Evolutionary conservation across 2,113 vertebrate genomes (phyloP).

Genomic region (Saccopteryx leptura): DNA sequence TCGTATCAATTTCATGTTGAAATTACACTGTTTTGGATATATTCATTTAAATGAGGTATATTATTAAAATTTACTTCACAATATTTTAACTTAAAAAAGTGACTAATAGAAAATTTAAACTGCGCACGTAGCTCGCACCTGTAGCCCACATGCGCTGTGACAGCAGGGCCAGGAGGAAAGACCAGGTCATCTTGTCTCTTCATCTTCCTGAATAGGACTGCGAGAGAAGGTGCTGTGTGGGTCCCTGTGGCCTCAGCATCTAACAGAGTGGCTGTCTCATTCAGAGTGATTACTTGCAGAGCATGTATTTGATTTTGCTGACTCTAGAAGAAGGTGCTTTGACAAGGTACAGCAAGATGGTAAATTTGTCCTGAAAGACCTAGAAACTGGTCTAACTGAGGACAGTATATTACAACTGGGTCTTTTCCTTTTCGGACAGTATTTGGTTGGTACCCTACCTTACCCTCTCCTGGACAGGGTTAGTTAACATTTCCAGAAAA

Average conservation of each 20-base stretch:
- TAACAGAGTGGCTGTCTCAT: no score
- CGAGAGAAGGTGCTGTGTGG: neutral
- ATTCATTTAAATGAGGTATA: neutral
- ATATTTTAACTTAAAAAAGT: neutral
- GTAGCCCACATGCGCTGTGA: neutral
- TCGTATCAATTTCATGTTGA: neutral
- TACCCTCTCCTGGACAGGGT: neutral
- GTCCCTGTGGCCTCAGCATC: neutral
- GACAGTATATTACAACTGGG: neutral
- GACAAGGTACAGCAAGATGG: neutral
- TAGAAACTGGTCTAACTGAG: neutral
- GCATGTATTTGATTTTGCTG: neutral
- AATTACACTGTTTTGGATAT: neutral
- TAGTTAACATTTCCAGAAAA: conserved; percentile 30
- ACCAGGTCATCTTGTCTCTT: neutral
- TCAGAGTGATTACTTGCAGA: neutral
- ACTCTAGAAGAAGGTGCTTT: neutral
- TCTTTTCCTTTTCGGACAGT: neutral
- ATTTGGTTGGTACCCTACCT: neutral
- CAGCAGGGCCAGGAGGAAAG: neutral
- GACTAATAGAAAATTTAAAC: neutral
- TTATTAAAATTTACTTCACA: neutral
- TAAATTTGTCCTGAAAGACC: neutral
- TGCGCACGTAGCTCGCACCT: neutral
- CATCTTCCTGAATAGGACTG: neutral